Evolutionary conservation across 2,113 vertebrate species (phyloP).

Genomic region (Eublepharis macularius): DNA sequence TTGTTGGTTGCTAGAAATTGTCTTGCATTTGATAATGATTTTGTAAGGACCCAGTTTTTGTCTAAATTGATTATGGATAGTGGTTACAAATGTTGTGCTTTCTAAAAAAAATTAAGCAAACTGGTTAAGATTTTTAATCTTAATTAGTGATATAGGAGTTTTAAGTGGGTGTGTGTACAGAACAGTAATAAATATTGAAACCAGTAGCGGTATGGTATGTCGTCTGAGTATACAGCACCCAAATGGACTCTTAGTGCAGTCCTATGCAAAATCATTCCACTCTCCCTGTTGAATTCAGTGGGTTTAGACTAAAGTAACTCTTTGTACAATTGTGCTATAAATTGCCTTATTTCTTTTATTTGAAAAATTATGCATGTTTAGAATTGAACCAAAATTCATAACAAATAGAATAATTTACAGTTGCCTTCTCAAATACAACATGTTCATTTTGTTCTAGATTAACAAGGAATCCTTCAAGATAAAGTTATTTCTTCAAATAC

Average conservation of each 20-base stretch:
- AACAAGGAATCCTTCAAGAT: neutral
- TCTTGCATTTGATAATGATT: neutral
- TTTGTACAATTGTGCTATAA: too few species aligned
- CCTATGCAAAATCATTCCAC: too few species aligned
- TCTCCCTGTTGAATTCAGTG: too few species aligned
- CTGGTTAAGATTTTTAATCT: neutral
- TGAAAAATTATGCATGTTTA: neutral
- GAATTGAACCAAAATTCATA: neutral
- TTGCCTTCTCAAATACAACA: neutral
- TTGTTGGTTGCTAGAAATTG: slow-evolving; percentile 30
- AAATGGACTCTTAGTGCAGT: neutral
- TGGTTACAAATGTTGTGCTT: neutral
- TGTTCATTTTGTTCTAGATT: neutral
- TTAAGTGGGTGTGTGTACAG: neutral
- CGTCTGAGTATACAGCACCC: neutral
- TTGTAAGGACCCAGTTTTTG: slow-evolving; percentile 14
- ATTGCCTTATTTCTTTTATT: neutral
- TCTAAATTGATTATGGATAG: neutral
- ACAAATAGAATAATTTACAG: neutral
- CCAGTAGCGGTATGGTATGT: neutral
- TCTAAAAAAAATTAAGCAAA: neutral
- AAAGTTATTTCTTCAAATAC: neutral
- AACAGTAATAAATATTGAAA: neutral
- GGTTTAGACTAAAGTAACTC: too few species aligned
- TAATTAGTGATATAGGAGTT: neutral